Evolutionary conservation across 2,113 vertebrate genomes (phyloP).

Genomic region (Oreochromis niloticus): DNA sequence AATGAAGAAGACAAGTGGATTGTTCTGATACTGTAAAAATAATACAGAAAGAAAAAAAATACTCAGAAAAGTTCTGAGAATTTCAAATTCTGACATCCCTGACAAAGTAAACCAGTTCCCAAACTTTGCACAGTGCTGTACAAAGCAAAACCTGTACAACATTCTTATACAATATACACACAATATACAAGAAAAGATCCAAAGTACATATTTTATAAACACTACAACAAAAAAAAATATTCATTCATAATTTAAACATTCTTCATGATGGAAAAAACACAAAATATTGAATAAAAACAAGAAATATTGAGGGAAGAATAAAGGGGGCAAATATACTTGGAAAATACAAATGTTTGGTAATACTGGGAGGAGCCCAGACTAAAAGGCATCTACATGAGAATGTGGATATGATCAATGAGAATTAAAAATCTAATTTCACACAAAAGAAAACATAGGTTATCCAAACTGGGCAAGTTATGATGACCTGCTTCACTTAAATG

Average conservation of each 20-base stretch:
- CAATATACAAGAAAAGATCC: neutral
- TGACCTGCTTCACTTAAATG: neutral
- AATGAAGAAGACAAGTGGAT: neutral
- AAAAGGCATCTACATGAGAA: neutral
- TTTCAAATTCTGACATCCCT: rapidly evolving
- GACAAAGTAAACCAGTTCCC: neutral
- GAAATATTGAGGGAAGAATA: neutral
- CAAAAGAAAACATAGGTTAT: neutral
- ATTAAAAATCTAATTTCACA: neutral
- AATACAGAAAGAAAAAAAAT: neutral
- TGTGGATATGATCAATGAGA: neutral
- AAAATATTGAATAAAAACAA: neutral
- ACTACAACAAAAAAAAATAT: neutral
- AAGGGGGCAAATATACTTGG: neutral
- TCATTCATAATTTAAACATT: neutral
- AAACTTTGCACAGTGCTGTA: neutral
- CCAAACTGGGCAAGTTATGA: neutral
- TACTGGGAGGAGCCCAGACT: neutral
- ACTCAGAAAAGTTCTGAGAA: neutral
- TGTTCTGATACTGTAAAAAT: neutral
- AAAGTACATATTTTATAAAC: neutral
- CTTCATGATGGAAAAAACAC: neutral
- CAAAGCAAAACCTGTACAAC: neutral
- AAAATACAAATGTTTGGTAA: neutral
- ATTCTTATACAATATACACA: neutral